Percentiles rank a stretch among this genome's conserved stretches.
phyloP scores from a whole-genome alignment of 35 echinoderm and acorn worm species.

The Chiridota heheva region DNA sequence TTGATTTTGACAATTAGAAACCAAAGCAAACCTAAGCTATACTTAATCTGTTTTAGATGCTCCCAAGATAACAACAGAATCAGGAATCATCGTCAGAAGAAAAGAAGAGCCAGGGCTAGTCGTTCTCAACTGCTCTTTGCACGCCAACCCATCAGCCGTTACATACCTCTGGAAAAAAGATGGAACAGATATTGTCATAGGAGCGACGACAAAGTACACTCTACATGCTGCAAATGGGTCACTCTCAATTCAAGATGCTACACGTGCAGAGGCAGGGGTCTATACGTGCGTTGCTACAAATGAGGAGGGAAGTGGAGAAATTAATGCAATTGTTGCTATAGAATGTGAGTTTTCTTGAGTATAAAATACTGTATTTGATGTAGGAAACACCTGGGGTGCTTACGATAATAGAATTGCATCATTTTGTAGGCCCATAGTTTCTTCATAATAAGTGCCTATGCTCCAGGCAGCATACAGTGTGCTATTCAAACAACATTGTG shows the following conservation, averaged over 20 bases:
- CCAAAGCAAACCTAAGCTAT: neutral
- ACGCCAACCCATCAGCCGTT: slow-evolving; percentile 57
- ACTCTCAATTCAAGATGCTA: slow-evolving; percentile 64
- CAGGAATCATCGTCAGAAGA: slow-evolving; percentile 24
- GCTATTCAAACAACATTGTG: too few relatives aligned
- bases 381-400: neutral
- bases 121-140: slow-evolving; percentile 58
- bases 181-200: slow-evolving; percentile 22
- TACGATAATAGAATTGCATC: too few relatives aligned
- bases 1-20: too few relatives aligned
- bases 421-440: too few relatives aligned
- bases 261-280: slow-evolving; percentile 45
- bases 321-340: slow-evolving; percentile 48
- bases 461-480: too few relatives aligned
- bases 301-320: slow-evolving; percentile 52
- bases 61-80: slow-evolving; percentile 58
- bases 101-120: slow-evolving; percentile 37
- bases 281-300: slow-evolving; percentile 75
- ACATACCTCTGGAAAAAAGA: slow-evolving; percentile 74
- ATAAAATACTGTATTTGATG: too few relatives aligned
- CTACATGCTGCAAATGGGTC: slow-evolving; percentile 58
- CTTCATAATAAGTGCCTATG: neutral
- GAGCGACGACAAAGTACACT: slow-evolving; percentile 27
- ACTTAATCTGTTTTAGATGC: slow-evolving; percentile 33
- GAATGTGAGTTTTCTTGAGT: slow-evolving; percentile 53